Evolutionary conservation across 2,797 vertebrate genomes (phyloP).

Genomic region (Harpagifer antarcticus): DNA sequence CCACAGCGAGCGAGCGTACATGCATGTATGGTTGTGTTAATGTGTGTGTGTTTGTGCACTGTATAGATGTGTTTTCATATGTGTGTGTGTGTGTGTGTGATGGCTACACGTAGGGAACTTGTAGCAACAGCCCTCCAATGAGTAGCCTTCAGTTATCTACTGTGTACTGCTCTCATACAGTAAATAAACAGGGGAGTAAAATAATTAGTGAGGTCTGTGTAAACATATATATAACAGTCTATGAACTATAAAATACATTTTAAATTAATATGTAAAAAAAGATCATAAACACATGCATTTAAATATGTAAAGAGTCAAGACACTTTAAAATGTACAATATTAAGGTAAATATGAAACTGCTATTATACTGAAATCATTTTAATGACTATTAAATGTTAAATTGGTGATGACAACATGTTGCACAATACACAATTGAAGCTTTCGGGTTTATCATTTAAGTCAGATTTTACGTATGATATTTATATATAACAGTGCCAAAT

Average conservation of each 20-base stretch:
- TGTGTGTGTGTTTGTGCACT: slow-evolving; percentile 28
- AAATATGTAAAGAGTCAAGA: neutral
- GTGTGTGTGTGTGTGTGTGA: slow-evolving; percentile 41
- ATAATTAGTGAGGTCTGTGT: neutral
- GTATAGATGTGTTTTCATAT: slow-evolving; percentile 28
- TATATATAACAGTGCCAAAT: neutral
- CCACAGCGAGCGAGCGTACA: slow-evolving; percentile 56
- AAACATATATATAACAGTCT: neutral
- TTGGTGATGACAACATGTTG: neutral
- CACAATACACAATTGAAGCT: neutral
- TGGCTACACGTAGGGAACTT: slow-evolving; percentile 25
- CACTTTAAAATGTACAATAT: neutral
- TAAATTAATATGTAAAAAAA: neutral
- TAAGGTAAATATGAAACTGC: neutral
- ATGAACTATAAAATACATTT: neutral
- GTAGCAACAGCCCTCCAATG: slow-evolving; percentile 46
- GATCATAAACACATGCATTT: neutral
- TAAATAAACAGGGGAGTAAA: neutral
- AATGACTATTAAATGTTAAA: neutral
- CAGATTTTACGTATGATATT: neutral
- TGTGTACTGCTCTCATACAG: slow-evolving; percentile 24
- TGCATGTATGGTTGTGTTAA: slow-evolving; percentile 32
- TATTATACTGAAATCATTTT: neutral
- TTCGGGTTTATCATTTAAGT: neutral
- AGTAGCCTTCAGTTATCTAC: slow-evolving; percentile 43